Base-by-base conservation (phyloP, 2,113 vertebrate species). In the Trinectes maculatus region DNA sequence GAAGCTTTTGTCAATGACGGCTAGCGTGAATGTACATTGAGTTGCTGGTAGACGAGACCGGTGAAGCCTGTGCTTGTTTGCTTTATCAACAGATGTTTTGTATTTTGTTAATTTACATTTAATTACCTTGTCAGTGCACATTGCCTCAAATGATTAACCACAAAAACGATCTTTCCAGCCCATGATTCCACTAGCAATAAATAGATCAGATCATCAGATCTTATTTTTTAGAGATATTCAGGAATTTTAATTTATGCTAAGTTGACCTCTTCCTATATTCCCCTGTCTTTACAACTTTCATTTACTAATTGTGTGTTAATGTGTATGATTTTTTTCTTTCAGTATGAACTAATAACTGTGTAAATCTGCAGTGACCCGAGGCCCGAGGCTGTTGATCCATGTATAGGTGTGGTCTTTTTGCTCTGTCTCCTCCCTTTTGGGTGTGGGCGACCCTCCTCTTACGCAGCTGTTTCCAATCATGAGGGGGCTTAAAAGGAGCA, bases 1-100 rank as follows among this genome's bases (percentile, higher is more conserved):
- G 26, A 33, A 75, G 46, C 33, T 10, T 70, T 79, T 84, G 33
- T 67, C 52, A 55, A 46, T 25, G 34, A 13, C 40, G 43, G 26
- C 25, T 58, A 18, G 22, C 70, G 36, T 33, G 18, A 26, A 78
- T 70, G 49, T 53, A 60, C 84, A 68, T 71, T 0, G 47, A 37
- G 43, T 6, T 46, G 16, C 25, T 29, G 15, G 28, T 65, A 51
- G 46, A 57, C 49, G 56, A 49, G 48, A 56, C 12, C 15, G 29
- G 8, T 33, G 28, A 53, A 53, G 47, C 43, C 22, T 46, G 9
- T 9, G n/a, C 61, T 42, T 53, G 16, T 59, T 70, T 46, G 22
- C 40, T 37, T 49, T 8, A 44, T 2, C 3, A 54, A 42, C 9
- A 34, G 25, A 60, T 58, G 3, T 22, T 47, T 26, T 39, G 15